These are phyloP conservation scores for Mythimna vitellina DNA, from an alignment of 2,888 invertebrate genomes.

Conservation along the genomic window DNA sequence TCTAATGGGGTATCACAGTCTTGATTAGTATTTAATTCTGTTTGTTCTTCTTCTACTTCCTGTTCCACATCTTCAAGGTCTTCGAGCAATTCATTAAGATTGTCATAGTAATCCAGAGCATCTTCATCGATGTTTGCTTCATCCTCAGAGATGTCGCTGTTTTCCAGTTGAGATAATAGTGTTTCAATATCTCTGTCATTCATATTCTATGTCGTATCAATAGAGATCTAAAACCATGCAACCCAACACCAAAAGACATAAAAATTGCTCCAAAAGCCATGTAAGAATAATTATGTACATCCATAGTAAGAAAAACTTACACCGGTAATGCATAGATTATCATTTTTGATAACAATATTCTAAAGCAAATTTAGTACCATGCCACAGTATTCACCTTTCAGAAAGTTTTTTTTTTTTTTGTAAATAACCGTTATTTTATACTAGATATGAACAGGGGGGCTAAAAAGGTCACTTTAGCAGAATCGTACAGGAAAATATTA, in stretches of 20 bases:
- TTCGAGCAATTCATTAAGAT: too few species aligned
- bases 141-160: too few species aligned
- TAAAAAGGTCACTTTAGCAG: too few species aligned
- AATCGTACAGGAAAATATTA: too few species aligned
- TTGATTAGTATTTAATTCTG: too few species aligned
- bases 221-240: too few species aligned
- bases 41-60: too few species aligned
- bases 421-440: background rate
- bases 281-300: background rate
- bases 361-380: conserved; percentile 14
- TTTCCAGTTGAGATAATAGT: background rate
- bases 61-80: too few species aligned
- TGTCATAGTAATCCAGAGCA: too few species aligned
- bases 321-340: conserved; percentile 12
- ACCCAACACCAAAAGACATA: background rate
- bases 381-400: conserved; percentile 2
- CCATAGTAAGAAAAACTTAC: background rate
- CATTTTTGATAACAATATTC: conserved; percentile 19
- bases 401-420: background rate
- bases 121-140: too few species aligned
- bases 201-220: background rate
- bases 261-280: background rate
- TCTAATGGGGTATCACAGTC: too few species aligned
- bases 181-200: conserved; percentile 9
- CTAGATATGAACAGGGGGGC: background rate